Conservation (phyloP, 2,888 invertebrate genomes). For the Clivina fossor region DNA sequence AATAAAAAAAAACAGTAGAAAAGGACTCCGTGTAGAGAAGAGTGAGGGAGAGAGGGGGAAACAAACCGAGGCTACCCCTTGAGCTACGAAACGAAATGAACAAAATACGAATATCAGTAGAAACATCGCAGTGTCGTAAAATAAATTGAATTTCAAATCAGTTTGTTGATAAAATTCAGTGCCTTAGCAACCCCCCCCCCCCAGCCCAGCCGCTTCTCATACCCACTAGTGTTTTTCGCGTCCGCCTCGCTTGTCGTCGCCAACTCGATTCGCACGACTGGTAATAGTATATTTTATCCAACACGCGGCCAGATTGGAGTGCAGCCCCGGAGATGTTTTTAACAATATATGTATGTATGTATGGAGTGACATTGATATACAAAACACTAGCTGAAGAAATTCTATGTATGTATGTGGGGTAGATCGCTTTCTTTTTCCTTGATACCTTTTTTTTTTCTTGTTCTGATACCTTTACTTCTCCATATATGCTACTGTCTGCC, state of each 20-base stretch:
- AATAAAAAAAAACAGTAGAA: constrained; percentile 24
- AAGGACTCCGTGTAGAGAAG: too few relatives aligned
- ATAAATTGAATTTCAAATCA: constrained; percentile 48
- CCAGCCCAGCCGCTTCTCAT: too few relatives aligned
- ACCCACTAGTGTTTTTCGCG: too few relatives aligned
- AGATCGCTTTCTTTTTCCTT: too few relatives aligned
- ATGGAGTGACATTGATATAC: too few relatives aligned
- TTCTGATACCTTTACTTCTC: too few relatives aligned
- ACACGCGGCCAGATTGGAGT: constrained; percentile 25
- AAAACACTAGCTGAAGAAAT: too few relatives aligned
- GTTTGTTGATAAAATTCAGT: constrained; percentile 45
- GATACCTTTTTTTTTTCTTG: too few relatives aligned
- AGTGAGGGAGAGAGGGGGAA: not conserved
- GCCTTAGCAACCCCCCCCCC: constrained; percentile 25
- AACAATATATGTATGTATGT: constrained; percentile 10
- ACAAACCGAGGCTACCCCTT: too few relatives aligned
- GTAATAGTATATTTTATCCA: constrained; percentile 30
- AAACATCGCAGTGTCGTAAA: constrained; percentile 43
- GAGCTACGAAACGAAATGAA: constrained; percentile 29
- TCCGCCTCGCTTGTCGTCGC: constrained; percentile 22
- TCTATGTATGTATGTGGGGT: too few relatives aligned
- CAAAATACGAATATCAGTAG: constrained; percentile 33
- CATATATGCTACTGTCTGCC: too few relatives aligned
- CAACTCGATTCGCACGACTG: constrained; percentile 26
- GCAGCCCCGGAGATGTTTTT: constrained; percentile 18